Conservation (phyloP, 2,113 vertebrate genomes). For the Hydrochoerus hydrochaeris region DNA sequence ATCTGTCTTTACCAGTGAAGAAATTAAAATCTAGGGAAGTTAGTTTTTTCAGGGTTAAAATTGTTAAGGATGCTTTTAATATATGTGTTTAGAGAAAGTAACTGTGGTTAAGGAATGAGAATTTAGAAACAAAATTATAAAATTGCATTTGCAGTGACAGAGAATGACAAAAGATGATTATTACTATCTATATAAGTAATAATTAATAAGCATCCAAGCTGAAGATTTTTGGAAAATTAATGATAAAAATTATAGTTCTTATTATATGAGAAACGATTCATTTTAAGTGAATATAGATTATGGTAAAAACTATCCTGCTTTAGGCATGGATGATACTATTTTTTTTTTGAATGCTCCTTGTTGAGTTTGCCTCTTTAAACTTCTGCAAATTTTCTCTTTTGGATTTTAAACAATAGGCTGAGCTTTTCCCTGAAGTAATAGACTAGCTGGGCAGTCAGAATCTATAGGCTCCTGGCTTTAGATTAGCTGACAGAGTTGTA, state of each 20-base stretch:
- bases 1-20: neutral
- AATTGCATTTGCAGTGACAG: neutral
- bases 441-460: conserved; percentile 54
- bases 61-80: neutral
- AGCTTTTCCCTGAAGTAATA: conserved; percentile 75
- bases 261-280: neutral
- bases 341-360: conserved; percentile 41
- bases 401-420: conserved; percentile 69
- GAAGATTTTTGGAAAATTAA: conserved; percentile 40
- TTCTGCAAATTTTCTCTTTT: conserved; percentile 71
- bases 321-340: neutral
- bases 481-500: conserved; percentile 62
- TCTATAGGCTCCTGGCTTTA: conserved; percentile 66
- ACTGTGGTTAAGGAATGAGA: neutral
- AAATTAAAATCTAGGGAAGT: neutral
- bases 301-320: neutral
- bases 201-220: neutral
- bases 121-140: neutral
- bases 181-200: neutral
- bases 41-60: neutral
- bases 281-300: neutral
- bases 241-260: neutral
- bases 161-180: neutral
- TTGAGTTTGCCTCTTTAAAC: conserved; percentile 51
- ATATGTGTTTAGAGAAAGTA: neutral